Conservation (phyloP, 2,888 invertebrate species). For the Helobdella robusta region DNA sequence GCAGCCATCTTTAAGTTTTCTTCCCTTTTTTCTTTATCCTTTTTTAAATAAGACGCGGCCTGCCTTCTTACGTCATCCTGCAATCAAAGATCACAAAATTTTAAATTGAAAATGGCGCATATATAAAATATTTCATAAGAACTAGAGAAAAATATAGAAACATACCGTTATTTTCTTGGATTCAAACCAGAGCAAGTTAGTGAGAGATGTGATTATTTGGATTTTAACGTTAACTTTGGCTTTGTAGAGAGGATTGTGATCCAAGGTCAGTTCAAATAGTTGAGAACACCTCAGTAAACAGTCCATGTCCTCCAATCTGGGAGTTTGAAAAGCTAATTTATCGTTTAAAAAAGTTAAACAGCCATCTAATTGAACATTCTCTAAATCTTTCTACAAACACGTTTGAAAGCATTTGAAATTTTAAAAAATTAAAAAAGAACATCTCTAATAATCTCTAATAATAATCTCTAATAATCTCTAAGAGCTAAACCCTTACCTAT, state of each 20-base stretch:
- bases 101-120: neutral
- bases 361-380: too few relatives aligned
- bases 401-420: too few relatives aligned
- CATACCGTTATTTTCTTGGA: constrained; percentile 47
- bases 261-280: constrained; percentile 73
- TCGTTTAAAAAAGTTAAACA: too few relatives aligned
- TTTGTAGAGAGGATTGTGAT: constrained; percentile 55
- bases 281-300: constrained; percentile 68
- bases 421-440: too few relatives aligned
- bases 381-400: too few relatives aligned
- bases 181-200: constrained; percentile 47
- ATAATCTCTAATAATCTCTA: too few relatives aligned
- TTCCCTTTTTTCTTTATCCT: constrained; percentile 47
- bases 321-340: constrained; percentile 13
- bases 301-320: constrained; percentile 74
- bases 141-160: constrained; percentile 17
- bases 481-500: too few relatives aligned
- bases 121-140: too few relatives aligned
- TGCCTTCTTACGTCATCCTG: constrained; percentile 46
- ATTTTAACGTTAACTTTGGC: constrained; percentile 63
- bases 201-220: constrained; percentile 45
- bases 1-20: constrained; percentile 44
- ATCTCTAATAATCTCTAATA: too few relatives aligned
- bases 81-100: constrained; percentile 8
- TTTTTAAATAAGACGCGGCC: constrained; percentile 45